Conservation (phyloP, 64 coral and sea anemone genomes). For the Pachyseris speciosa region DNA sequence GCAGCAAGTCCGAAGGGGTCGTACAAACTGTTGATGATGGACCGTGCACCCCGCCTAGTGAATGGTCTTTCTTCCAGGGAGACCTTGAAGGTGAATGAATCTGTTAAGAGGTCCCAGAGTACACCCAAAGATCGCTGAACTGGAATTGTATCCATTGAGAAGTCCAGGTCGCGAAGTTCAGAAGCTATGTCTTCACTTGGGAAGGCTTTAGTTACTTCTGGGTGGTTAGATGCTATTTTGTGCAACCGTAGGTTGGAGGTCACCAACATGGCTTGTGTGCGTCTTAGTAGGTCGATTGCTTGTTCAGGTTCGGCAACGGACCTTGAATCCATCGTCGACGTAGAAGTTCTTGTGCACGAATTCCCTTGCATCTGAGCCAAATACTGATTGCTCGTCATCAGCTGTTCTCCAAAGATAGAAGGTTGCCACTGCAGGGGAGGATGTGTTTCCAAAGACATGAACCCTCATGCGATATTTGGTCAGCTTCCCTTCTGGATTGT, state of each 20-base stretch:
- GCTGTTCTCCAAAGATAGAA: background rate
- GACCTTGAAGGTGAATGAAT: background rate
- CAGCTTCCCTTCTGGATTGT: background rate
- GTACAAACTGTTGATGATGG: conserved; percentile 69
- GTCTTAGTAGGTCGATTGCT: background rate
- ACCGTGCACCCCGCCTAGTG: conserved; percentile 75
- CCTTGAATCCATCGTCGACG: background rate
- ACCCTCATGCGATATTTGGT: background rate
- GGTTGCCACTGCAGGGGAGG: background rate
- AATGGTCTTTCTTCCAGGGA: conserved; percentile 51
- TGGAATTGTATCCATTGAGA: background rate
- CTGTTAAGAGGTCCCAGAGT: background rate
- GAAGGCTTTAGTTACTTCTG: background rate
- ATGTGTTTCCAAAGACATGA: background rate
- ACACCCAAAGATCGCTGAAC: background rate
- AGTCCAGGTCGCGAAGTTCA: background rate
- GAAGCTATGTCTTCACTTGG: background rate
- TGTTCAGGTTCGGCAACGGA: background rate
- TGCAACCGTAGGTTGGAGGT: background rate
- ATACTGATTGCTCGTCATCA: background rate
- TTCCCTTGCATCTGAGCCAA: background rate
- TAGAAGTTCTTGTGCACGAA: background rate
- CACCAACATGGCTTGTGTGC: background rate
- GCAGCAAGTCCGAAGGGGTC: conserved; percentile 71
- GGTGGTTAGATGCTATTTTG: background rate